Evolutionary conservation across 1,140 invertebrate species (phyloP).

Genomic region (Calephelis virginiensis): DNA sequence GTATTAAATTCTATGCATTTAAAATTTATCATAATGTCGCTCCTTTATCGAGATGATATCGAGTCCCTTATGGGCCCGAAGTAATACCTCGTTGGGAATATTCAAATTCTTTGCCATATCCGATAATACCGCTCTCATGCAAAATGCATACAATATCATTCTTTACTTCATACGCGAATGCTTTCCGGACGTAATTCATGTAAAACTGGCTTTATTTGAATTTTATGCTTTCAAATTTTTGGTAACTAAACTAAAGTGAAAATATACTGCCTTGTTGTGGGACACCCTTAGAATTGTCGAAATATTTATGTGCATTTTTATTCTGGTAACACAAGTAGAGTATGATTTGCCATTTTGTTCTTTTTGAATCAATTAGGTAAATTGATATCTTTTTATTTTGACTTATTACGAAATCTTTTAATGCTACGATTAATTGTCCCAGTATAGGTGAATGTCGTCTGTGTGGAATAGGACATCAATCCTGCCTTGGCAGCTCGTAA

Average conservation of each 20-base stretch:
- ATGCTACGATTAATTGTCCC: too few relatives aligned
- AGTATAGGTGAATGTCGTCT: too few relatives aligned
- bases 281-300: neutral
- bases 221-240: slow-evolving; percentile 63
- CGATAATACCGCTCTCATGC: slow-evolving; percentile 68
- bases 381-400: too few relatives aligned
- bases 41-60: slow-evolving; percentile 19
- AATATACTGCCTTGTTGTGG: slow-evolving; percentile 16
- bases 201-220: slow-evolving; percentile 70
- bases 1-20: neutral
- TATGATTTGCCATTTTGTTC: neutral
- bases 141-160: slow-evolving; percentile 75
- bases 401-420: too few relatives aligned
- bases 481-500: too few relatives aligned
- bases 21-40: slow-evolving; percentile 3
- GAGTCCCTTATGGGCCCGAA: slow-evolving; percentile 32
- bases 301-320: neutral
- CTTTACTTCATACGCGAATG: slow-evolving; percentile 67
- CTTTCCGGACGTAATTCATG: slow-evolving; percentile 65
- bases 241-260: slow-evolving; percentile 36
- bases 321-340: neutral
- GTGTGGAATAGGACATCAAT: too few relatives aligned
- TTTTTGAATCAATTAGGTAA: too few relatives aligned
- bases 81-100: slow-evolving; percentile 49
- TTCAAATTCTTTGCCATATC: slow-evolving; percentile 68